Conservation (phyloP, 1,140 invertebrate genomes). For the Drosophila dunni region DNA sequence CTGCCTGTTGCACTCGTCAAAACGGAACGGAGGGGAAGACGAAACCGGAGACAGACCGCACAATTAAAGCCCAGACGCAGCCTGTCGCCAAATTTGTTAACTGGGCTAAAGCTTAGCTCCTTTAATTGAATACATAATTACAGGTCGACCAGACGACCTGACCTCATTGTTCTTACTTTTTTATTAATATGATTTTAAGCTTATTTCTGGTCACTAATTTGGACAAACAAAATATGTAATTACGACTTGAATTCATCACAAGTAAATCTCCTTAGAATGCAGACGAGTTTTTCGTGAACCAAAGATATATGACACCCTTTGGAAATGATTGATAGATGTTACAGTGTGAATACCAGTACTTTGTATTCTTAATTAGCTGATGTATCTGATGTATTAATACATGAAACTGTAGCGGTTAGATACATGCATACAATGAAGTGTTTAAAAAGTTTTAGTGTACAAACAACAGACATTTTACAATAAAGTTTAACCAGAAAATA, state of each 20-base stretch:
- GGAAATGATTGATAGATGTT: constrained; percentile 50
- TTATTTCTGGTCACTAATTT: constrained; percentile 20
- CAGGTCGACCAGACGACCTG: constrained; percentile 42
- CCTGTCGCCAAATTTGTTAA: constrained; percentile 48
- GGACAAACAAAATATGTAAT: constrained; percentile 26
- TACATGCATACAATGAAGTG: not conserved
- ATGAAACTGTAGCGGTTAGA: too few species aligned
- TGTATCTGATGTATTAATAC: too few species aligned
- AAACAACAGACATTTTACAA: too few species aligned
- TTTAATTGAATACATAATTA: constrained; percentile 57
- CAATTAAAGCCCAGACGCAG: constrained; percentile 5
- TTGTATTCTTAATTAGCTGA: constrained; percentile 4
- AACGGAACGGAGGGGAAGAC: not conserved
- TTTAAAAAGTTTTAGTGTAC: not conserved
- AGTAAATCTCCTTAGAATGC: constrained; percentile 23
- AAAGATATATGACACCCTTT: not conserved
- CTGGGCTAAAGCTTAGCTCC: constrained; percentile 23
- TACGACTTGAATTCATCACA: constrained; percentile 61
- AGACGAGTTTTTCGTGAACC: constrained; percentile 4
- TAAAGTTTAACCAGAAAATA: not conserved
- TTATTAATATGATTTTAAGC: constrained; percentile 75
- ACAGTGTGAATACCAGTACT: not conserved
- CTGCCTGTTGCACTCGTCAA: constrained; percentile 54
- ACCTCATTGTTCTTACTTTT: constrained; percentile 40
- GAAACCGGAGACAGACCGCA: not conserved